Conservation (phyloP, 2,113 vertebrate genomes). For the Trematomus loennbergii region DNA sequence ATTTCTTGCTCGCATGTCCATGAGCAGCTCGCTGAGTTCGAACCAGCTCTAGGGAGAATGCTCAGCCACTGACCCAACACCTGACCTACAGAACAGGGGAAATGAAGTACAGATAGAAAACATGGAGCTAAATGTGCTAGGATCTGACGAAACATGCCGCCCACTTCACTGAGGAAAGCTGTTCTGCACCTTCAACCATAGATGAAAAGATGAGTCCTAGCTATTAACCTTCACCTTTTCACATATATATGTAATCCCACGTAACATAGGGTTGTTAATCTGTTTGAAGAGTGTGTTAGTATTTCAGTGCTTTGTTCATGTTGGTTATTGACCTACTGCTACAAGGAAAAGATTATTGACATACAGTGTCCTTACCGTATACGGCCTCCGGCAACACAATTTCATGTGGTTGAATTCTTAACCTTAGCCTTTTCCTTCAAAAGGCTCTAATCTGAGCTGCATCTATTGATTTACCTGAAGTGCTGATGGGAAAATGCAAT, state of each 20-base stretch:
- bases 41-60: slow-evolving; percentile 6
- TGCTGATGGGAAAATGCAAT: background rate
- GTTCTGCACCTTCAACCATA: background rate
- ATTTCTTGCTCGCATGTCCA: slow-evolving; percentile 10
- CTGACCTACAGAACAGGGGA: background rate
- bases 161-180: background rate
- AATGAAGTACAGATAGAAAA: background rate
- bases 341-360: slow-evolving; percentile 10
- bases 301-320: slow-evolving; percentile 1
- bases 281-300: background rate
- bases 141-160: slow-evolving; percentile 21
- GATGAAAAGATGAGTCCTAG: background rate
- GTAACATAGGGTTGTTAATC: background rate
- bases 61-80: background rate
- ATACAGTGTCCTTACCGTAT: rapidly evolving
- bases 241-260: background rate
- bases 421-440: background rate
- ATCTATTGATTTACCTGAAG: background rate
- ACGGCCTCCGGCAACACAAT: background rate
- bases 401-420: slow-evolving; percentile 16
- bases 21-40: slow-evolving; percentile 18
- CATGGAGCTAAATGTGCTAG: background rate
- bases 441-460: background rate
- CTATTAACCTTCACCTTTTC: background rate
- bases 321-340: background rate